Percentiles rank a stretch among this genome's conserved stretches.
Conservation (phyloP, 2,888 invertebrate species). For the Synanthedon vespiformis region DNA sequence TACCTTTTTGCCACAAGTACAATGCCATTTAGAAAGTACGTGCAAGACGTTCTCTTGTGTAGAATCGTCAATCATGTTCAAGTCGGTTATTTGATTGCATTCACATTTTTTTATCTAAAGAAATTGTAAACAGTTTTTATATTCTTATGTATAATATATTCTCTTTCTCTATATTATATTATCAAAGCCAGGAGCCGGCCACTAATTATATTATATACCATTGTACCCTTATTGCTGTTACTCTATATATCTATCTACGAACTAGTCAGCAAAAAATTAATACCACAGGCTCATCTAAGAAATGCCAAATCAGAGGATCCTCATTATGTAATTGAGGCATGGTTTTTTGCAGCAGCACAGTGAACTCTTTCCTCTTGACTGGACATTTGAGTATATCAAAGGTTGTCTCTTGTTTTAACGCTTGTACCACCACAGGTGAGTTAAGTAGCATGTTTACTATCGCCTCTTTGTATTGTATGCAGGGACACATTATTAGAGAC, state of each 20-base stretch:
- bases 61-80: conserved; percentile 46
- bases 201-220: too few species aligned
- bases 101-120: conserved; percentile 58
- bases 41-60: conserved; percentile 52
- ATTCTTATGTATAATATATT: not conserved
- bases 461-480: conserved; percentile 36
- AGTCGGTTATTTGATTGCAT: conserved; percentile 50
- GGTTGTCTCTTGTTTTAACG: conserved; percentile 29
- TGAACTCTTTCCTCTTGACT: conserved; percentile 36
- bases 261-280: not conserved
- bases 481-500: conserved; percentile 43
- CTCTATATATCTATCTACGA: too few species aligned
- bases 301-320: conserved; percentile 40
- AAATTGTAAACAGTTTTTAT: not conserved
- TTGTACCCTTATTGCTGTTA: too few species aligned
- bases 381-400: conserved; percentile 33
- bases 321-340: conserved; percentile 41
- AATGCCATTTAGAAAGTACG: conserved; percentile 58
- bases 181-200: too few species aligned
- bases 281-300: conserved; percentile 49
- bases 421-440: conserved; percentile 25
- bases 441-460: conserved; percentile 34
- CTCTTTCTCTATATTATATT: too few species aligned
- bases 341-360: conserved; percentile 44
- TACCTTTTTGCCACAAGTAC: conserved; percentile 56